Percentiles rank a stretch among this genome's conserved stretches.
Conservation (phyloP, 2,797 vertebrate species). For the Dendrocincla fuliginosa region DNA sequence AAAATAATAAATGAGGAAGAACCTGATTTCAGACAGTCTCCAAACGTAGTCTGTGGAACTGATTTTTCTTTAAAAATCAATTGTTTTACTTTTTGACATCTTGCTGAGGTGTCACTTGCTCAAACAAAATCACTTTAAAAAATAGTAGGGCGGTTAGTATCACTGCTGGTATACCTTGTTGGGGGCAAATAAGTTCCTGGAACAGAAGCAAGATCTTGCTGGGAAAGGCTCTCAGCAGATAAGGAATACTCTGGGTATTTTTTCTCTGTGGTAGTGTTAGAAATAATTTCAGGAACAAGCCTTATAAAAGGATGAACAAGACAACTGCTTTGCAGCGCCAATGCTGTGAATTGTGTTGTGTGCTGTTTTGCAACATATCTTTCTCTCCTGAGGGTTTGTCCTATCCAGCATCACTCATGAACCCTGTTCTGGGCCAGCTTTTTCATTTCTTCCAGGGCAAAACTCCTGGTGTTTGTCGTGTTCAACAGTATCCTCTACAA, state of each 20-base stretch:
- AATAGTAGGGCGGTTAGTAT: neutral
- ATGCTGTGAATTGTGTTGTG: neutral
- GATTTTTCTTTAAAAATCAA: neutral
- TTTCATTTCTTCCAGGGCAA: neutral
- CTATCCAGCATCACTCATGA: neutral
- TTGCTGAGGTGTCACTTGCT: neutral
- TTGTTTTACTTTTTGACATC: neutral
- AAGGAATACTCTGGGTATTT: neutral
- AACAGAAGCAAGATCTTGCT: neutral
- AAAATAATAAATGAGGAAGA: neutral
- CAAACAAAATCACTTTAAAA: neutral
- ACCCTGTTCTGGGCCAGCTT: neutral
- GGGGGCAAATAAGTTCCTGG: neutral
- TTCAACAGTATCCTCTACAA: neutral
- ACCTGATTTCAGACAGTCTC: neutral
- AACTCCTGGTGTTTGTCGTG: neutral
- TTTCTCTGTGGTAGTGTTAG: neutral
- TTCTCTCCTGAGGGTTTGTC: neutral
- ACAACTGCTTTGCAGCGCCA: neutral
- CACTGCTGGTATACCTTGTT: neutral
- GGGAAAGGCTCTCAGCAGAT: neutral
- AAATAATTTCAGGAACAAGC: neutral
- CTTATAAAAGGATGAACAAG: neutral
- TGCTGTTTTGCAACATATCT: fast-evolving
- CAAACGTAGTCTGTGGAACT: neutral